Evolutionary conservation across 2,113 vertebrate genomes (phyloP), one percentile per base, ranked within the genome.

Genomic region (Scytalopus superciliaris): DNA sequence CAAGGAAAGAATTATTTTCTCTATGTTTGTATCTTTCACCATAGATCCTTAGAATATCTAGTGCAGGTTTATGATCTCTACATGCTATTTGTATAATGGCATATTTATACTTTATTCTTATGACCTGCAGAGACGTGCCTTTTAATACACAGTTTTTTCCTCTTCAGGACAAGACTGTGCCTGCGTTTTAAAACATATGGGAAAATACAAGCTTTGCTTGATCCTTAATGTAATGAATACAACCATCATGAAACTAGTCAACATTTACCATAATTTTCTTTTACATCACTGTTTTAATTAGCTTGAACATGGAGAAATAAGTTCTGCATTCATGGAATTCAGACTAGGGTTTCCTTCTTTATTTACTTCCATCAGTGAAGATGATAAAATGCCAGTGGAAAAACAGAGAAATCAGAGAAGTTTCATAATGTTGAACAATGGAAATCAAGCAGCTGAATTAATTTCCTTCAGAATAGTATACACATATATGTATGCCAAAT

Each of bases 401-500:
- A 64, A 85, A 44, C 4, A 55, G 22, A 42, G 39, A 72, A 1
- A 21, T 35, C 4, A 30, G 4, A 80, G 42, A 68, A 73, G 27
- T 2, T 3, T 7, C 17, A 7, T 22, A 12, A 19, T 15, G 9
- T 19, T 49, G 28, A 37, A 37, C 27, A 73, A 44, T 42, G 81
- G 3, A 28, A 69, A 44, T 12, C 10, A 55, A 64, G 7, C 15
- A 53, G 3, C 13, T 70, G 31, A 77, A 74, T 55, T 0, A 74
- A 49, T 76, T 68, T 89, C 14, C 44, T 59, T 64, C 10, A 64
- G 18, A 76, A 76, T 10, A 59, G 4, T 25, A 18, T 45, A 45
- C 3, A 19, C 0, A 0, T n/a, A 44, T 35, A 8, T 21, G 8
- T 53, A 31, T 30, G 27, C 2, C 22, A 59, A 76, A 35, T 24